These are phyloP conservation scores for Hemithea aestivaria DNA, from an alignment of 2,888 invertebrate species.

Conservation along the genomic window DNA sequence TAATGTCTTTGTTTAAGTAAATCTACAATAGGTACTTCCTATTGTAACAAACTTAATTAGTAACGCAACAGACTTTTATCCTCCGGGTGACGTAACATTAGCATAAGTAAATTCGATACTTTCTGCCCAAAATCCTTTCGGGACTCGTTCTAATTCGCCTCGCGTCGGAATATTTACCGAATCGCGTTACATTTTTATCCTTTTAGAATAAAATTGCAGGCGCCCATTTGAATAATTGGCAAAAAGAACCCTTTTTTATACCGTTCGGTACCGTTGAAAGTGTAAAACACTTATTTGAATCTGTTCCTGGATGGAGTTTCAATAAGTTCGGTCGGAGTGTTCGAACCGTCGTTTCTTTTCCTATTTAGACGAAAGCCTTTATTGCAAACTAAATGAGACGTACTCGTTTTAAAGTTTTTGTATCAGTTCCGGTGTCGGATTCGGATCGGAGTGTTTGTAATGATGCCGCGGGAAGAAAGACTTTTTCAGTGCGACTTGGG, in stretches of 20 bases:
- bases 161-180: constrained; percentile 49
- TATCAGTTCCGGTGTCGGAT: constrained; percentile 50
- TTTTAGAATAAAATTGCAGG: constrained; percentile 47
- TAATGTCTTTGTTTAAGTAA: constrained; percentile 33
- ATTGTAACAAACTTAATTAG: constrained; percentile 49
- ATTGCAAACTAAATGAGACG: constrained; percentile 61
- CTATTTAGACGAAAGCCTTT: constrained; percentile 51
- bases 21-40: constrained; percentile 38
- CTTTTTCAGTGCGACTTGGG: constrained; percentile 52
- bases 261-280: constrained; percentile 32
- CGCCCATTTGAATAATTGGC: constrained; percentile 52
- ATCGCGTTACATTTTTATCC: constrained; percentile 50
- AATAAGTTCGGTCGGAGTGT: constrained; percentile 37
- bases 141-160: constrained; percentile 53
- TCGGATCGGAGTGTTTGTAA: constrained; percentile 50
- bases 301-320: constrained; percentile 34
- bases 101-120: constrained; percentile 69
- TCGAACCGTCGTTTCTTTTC: constrained; percentile 38
- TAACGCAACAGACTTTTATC: constrained; percentile 51
- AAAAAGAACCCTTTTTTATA: constrained; percentile 46
- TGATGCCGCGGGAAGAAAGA: constrained; percentile 48
- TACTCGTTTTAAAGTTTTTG: constrained; percentile 61
- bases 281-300: constrained; percentile 45
- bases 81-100: constrained; percentile 64
- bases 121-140: constrained; percentile 44